Conservation (phyloP, 2,113 vertebrate species). For the Tetraodon nigroviridis region DNA sequence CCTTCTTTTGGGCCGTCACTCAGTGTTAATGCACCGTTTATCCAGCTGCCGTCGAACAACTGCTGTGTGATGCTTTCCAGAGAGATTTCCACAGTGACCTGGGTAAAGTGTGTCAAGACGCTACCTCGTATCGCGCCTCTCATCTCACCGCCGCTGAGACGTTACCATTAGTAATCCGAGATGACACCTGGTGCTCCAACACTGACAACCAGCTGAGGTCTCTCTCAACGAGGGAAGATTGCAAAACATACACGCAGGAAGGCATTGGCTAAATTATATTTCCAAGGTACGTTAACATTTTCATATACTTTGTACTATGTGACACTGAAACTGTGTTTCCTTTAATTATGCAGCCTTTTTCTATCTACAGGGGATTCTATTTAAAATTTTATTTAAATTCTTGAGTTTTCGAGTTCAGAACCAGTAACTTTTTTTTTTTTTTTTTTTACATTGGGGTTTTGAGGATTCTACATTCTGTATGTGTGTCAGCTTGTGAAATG, state of each 20-base stretch:
- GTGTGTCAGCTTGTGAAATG: not conserved
- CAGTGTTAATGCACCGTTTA: constrained; percentile 15
- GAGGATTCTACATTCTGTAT: constrained; percentile 9
- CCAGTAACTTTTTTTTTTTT: constrained; percentile 3
- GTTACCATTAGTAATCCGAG: constrained; percentile 29
- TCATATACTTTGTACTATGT: constrained; percentile 17
- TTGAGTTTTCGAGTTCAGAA: constrained; percentile 20
- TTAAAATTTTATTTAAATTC: constrained; percentile 55
- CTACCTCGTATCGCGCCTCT: constrained; percentile 59
- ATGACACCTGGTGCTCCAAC: constrained; percentile 48
- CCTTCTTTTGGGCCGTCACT: constrained; percentile 33
- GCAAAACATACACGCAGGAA: not conserved
- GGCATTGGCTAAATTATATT: not conserved
- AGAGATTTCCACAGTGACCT: constrained; percentile 12
- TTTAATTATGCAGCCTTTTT: constrained; percentile 42
- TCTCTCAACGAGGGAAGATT: not conserved
- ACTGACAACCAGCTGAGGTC: no score
- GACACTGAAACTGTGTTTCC: constrained; percentile 31
- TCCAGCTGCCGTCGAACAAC: constrained; percentile 16
- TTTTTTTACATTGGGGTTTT: constrained; percentile 20
- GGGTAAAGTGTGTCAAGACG: constrained; percentile 41
- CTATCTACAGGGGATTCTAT: constrained; percentile 49
- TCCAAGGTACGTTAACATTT: not conserved
- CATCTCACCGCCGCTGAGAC: constrained; percentile 23
- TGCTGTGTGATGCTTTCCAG: constrained; percentile 29